Conservation (phyloP, 2,888 invertebrate species). For the Catocala sponsa region DNA sequence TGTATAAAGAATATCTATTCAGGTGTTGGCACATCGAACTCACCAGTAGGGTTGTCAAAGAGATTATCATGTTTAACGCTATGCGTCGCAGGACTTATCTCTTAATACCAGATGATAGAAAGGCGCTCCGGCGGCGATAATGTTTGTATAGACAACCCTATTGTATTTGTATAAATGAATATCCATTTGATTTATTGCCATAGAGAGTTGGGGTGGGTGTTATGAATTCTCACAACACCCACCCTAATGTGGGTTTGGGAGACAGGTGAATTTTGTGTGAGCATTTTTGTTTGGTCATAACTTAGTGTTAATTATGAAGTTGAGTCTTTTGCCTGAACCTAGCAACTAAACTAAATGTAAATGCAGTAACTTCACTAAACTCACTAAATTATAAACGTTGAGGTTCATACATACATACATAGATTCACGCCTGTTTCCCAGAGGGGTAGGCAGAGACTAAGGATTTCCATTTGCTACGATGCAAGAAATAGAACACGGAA, state of each 20-base stretch:
- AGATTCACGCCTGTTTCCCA: no score
- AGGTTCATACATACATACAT: no score
- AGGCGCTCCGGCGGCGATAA: constrained; percentile 48
- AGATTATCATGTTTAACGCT: constrained; percentile 55
- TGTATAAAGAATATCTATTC: constrained; percentile 9
- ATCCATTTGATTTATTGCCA: constrained; percentile 40
- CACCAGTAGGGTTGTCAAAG: constrained; percentile 41
- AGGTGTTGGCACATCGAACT: constrained; percentile 23
- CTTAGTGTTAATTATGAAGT: background rate
- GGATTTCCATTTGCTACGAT: no score
- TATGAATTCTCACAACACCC: no score
- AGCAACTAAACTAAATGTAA: no score
- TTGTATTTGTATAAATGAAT: constrained; percentile 40
- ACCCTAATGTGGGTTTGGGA: background rate
- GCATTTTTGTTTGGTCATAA: background rate
- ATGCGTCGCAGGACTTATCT: constrained; percentile 56
- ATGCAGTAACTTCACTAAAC: no score
- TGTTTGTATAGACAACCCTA: constrained; percentile 45
- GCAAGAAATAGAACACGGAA: no score
- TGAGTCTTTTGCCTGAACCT: no score
- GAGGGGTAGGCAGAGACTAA: no score
- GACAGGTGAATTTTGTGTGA: background rate
- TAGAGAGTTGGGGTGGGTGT: constrained; percentile 1
- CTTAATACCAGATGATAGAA: constrained; percentile 63
- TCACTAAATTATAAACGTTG: no score